Conservation (phyloP, 1,140 invertebrate genomes). For the Cecropterus lyciades region DNA sequence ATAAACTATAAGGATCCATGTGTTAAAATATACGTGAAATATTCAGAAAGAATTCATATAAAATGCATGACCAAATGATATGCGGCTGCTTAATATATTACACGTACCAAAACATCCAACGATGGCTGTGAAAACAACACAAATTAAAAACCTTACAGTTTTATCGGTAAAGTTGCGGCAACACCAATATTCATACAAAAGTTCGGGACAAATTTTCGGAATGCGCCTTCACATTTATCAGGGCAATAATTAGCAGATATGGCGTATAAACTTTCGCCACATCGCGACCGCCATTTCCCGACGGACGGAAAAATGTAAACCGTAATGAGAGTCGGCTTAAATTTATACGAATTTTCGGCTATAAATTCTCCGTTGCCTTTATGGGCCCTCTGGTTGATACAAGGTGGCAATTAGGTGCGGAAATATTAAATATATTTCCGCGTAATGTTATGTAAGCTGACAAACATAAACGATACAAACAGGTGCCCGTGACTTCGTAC, state of each 20-base stretch:
- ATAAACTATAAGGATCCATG: too few relatives aligned
- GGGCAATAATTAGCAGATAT: constrained; percentile 36
- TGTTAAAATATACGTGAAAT: too few relatives aligned
- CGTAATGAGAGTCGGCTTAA: constrained; percentile 28
- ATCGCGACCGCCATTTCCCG: constrained; percentile 29
- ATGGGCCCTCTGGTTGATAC: constrained; percentile 20
- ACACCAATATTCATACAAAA: constrained; percentile 21
- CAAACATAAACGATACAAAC: too few relatives aligned
- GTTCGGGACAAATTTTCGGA: constrained; percentile 28
- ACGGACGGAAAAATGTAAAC: constrained; percentile 32
- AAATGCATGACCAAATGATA: too few relatives aligned
- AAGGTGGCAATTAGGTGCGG: constrained; percentile 17
- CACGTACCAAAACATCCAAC: too few relatives aligned
- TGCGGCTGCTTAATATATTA: too few relatives aligned
- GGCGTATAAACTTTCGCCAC: constrained; percentile 31
- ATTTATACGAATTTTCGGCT: constrained; percentile 32
- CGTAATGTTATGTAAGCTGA: too few relatives aligned
- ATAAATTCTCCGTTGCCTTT: constrained; percentile 23
- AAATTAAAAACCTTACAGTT: not conserved
- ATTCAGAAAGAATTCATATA: too few relatives aligned
- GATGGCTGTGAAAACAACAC: not conserved
- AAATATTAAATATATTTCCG: constrained; percentile 2
- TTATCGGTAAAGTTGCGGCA: constrained; percentile 18
- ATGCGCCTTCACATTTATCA: constrained; percentile 32
- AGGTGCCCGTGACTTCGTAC: too few relatives aligned